Percentiles rank a stretch among this genome's conserved stretches.
Evolutionary conservation across 2,113 vertebrate genomes (phyloP).

Genomic region (Dipodomys ordii): DNA sequence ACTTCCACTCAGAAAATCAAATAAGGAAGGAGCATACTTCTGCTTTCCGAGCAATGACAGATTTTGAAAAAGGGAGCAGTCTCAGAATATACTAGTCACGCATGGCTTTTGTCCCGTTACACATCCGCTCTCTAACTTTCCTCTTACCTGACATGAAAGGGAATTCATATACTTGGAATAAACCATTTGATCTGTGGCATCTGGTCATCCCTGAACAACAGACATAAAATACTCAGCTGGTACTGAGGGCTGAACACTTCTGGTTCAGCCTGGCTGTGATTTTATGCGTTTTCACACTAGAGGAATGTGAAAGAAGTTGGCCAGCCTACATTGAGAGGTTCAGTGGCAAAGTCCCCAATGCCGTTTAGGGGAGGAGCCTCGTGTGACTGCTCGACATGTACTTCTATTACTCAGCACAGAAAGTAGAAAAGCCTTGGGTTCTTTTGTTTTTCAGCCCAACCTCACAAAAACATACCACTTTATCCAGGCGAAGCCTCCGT

Average conservation of each 20-base stretch:
- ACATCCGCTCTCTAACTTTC: background rate
- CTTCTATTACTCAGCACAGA: background rate
- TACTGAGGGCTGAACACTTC: background rate
- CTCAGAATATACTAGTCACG: too few relatives aligned
- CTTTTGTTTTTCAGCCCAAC: background rate
- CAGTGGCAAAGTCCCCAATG: background rate
- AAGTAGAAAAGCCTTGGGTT: background rate
- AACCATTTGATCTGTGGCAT: background rate
- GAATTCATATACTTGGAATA: background rate
- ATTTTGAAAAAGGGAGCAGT: too few relatives aligned
- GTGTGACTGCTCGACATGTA: background rate
- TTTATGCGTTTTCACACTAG: too few relatives aligned
- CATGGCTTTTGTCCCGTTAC: background rate
- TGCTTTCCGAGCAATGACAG: background rate
- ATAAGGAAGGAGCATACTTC: background rate
- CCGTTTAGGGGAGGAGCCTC: background rate
- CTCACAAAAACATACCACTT: background rate
- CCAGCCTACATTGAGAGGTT: background rate
- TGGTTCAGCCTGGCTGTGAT: accelerated
- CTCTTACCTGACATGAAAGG: background rate
- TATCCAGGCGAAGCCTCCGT: background rate
- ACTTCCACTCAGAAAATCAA: background rate
- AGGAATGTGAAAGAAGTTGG: background rate
- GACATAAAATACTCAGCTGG: accelerated
- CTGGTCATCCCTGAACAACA: background rate